phyloP scores from a whole-genome alignment of 2,113 vertebrate species.

The Pseudorhombus dupliciocellatus region DNA sequence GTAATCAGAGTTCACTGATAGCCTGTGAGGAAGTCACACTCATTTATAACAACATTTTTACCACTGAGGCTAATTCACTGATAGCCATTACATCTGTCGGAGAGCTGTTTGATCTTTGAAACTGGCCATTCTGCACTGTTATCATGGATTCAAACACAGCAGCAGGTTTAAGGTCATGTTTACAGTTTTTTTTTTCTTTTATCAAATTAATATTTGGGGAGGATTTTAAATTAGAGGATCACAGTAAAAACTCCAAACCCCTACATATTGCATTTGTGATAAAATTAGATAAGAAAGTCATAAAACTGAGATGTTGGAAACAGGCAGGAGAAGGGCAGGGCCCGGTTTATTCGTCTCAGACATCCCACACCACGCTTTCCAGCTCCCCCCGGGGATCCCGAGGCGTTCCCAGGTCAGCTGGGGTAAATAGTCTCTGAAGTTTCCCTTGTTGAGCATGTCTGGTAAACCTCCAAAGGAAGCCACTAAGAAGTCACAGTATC shows the following conservation, averaged over 20 bases:
- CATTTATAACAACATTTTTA: background rate
- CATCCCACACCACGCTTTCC: no score
- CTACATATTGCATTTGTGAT: background rate
- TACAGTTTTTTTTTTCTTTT: background rate
- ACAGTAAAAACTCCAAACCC: background rate
- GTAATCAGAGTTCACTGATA: conserved; percentile 58
- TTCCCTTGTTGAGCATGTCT: no score
- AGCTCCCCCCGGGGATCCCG: no score
- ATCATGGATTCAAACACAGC: background rate
- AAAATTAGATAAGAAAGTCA: background rate
- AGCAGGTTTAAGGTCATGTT: background rate
- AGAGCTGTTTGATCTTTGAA: background rate
- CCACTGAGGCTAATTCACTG: conserved; percentile 5
- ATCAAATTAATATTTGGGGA: background rate
- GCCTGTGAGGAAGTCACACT: conserved; percentile 16
- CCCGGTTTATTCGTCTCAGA: background rate
- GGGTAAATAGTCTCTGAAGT: no score
- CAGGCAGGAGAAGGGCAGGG: background rate
- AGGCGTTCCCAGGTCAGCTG: no score
- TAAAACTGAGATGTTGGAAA: background rate
- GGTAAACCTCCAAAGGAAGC: no score
- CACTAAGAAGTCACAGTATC: no score
- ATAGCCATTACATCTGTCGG: conserved; percentile 1
- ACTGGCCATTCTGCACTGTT: background rate
- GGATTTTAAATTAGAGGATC: background rate